Conservation (phyloP, 2,797 vertebrate species). For the Octomys mimax region DNA sequence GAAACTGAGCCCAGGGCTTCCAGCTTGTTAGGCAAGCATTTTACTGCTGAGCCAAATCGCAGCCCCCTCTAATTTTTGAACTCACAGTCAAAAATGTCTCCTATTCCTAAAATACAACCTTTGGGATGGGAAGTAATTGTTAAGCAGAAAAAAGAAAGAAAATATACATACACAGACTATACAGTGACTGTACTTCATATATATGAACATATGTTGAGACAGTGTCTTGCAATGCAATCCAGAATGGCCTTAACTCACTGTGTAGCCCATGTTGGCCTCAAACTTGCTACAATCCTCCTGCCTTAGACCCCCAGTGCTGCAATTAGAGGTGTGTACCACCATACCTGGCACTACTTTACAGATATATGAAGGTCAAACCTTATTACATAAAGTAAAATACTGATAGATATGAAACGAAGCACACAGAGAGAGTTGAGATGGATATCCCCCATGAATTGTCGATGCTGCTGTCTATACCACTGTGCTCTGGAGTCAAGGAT, state of each 20-base stretch:
- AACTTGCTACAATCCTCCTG: background rate
- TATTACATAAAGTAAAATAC: too few species aligned
- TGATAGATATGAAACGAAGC: too few species aligned
- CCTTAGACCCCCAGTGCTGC: background rate
- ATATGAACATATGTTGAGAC: background rate
- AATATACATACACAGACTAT: background rate
- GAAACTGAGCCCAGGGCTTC: too few species aligned
- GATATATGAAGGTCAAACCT: too few species aligned
- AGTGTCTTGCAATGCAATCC: background rate
- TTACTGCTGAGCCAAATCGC: too few species aligned
- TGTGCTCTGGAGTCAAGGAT: too few species aligned
- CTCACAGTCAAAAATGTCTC: background rate
- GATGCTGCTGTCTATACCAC: background rate
- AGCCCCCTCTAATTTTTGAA: background rate
- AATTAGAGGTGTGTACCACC: too few species aligned
- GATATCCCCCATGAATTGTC: too few species aligned
- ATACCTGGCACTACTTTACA: background rate
- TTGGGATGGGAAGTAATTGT: background rate
- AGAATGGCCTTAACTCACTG: background rate
- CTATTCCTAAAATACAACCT: background rate
- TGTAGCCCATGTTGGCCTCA: background rate
- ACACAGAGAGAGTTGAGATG: too few species aligned
- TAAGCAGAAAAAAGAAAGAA: background rate
- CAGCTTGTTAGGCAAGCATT: too few species aligned
- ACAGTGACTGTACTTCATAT: background rate